These are phyloP conservation scores for Sarcophaga carnaria DNA, from an alignment of 2,888 invertebrate genomes.

Conservation along the genomic window DNA sequence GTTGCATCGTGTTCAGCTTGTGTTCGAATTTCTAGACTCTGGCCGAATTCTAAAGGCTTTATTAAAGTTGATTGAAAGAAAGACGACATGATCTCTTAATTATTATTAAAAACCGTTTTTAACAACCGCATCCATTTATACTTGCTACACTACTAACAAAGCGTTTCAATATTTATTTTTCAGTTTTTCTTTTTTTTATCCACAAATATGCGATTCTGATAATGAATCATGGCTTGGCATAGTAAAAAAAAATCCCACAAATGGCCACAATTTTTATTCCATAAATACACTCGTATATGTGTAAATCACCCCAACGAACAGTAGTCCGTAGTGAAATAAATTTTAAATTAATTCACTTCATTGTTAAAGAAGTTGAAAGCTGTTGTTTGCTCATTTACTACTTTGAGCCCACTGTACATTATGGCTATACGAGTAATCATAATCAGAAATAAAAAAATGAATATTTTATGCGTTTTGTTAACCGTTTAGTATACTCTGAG, in stretches of 20 bases:
- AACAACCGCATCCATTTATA: constrained; percentile 25
- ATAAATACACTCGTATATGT: constrained; percentile 15
- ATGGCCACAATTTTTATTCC: neutral
- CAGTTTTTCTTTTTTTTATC: constrained; percentile 12
- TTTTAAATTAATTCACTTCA: neutral
- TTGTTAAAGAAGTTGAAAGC: neutral
- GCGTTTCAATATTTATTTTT: constrained; percentile 10
- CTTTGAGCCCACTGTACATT: constrained; percentile 22
- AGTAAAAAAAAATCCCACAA: neutral
- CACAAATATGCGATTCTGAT: neutral
- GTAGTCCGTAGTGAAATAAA: neutral
- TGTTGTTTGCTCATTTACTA: neutral
- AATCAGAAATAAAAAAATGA: neutral
- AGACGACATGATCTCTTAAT: constrained; percentile 45
- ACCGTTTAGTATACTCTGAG: neutral
- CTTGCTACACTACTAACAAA: constrained; percentile 26
- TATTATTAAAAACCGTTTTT: neutral
- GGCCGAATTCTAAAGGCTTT: constrained; percentile 53
- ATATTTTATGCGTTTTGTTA: constrained; percentile 1
- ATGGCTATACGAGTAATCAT: neutral
- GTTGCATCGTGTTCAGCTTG: constrained; percentile 51
- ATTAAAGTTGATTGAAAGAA: constrained; percentile 59
- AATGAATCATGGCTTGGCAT: constrained; percentile 41
- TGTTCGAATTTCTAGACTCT: constrained; percentile 50
- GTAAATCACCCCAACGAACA: constrained; percentile 19